A percentile compares a stretch with the other conserved stretches of the same genome.
Conservation (phyloP, 23 tunicate species). For the Aplidium turbinatum region DNA sequence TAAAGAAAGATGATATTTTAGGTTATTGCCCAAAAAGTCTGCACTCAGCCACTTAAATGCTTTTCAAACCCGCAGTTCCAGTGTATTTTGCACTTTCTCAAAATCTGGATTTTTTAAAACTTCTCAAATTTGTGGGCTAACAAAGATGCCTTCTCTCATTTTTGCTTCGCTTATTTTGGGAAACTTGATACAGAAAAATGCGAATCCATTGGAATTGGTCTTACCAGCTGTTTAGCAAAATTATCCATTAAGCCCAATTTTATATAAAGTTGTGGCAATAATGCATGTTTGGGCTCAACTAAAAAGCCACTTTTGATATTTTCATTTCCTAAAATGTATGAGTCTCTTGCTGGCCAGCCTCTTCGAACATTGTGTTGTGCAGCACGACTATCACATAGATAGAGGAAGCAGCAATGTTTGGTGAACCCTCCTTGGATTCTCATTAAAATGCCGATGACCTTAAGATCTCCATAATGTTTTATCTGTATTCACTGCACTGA, state of each 20-base stretch:
- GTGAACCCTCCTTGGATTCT: constrained; percentile 33
- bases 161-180: constrained; percentile 39
- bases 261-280: constrained; percentile 34
- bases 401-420: constrained; percentile 42
- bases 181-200: constrained; percentile 25
- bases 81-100: constrained; percentile 5
- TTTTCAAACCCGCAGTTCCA: constrained; percentile 24
- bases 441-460: constrained; percentile 27
- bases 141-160: constrained; percentile 41
- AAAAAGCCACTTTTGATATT: constrained; percentile 20
- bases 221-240: too few relatives aligned
- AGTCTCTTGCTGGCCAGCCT: constrained; percentile 37
- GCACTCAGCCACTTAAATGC: constrained; percentile 45
- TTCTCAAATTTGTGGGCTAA: constrained; percentile 37
- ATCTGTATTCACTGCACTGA: constrained; percentile 28
- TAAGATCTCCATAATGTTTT: constrained; percentile 35
- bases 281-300: constrained; percentile 18
- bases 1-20: constrained; percentile 23
- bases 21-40: constrained; percentile 36
- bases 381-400: constrained; percentile 46
- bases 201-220: constrained; percentile 23
- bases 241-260: constrained; percentile 26
- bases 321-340: constrained; percentile 22
- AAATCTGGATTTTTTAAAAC: constrained; percentile 24
- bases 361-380: constrained; percentile 26